These are phyloP conservation scores for Embiotoca jacksoni DNA, from an alignment of 2,113 vertebrate genomes.

Conservation along the genomic window DNA sequence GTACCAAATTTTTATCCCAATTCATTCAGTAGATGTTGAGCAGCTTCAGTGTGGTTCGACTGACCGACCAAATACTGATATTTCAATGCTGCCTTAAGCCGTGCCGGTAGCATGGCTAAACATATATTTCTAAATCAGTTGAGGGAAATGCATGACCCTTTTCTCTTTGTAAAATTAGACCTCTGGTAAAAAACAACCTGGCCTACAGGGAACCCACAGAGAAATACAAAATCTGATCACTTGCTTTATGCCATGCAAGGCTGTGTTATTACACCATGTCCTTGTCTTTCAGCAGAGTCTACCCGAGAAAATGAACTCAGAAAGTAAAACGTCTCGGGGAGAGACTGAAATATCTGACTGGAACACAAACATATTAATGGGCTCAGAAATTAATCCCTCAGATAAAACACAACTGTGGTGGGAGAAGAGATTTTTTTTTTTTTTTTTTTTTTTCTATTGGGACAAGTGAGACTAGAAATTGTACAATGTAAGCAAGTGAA, in stretches of 20 bases:
- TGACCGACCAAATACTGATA: not conserved
- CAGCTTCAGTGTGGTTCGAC: too few species aligned
- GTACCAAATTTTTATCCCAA: slow-evolving; percentile 1
- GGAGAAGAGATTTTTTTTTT: slow-evolving; percentile 38
- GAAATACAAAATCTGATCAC: slow-evolving; percentile 47
- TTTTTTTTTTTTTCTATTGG: slow-evolving; percentile 45
- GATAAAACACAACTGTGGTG: slow-evolving; percentile 45
- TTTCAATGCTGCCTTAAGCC: not conserved
- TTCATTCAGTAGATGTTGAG: slow-evolving; percentile 7
- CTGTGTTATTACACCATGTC: slow-evolving; percentile 42
- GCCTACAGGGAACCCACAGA: not conserved
- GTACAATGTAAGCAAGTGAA: slow-evolving; percentile 77
- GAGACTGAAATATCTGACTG: slow-evolving; percentile 35
- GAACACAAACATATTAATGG: slow-evolving; percentile 61
- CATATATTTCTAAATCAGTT: slow-evolving; percentile 17
- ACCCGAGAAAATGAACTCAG: slow-evolving; percentile 44
- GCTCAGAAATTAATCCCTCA: slow-evolving; percentile 67
- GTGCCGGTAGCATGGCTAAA: not conserved
- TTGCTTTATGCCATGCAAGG: slow-evolving; percentile 41
- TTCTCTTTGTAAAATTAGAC: slow-evolving; percentile 41
- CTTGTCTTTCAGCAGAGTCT: slow-evolving; percentile 49
- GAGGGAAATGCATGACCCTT: not conserved
- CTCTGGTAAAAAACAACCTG: slow-evolving; percentile 34
- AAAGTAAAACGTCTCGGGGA: slow-evolving; percentile 37
- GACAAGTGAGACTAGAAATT: slow-evolving; percentile 63